Percentiles rank a stretch among this genome's conserved stretches.
These are phyloP conservation scores for Puntigrus tetrazona DNA, from an alignment of 2,113 vertebrate genomes.

Conservation along the genomic window DNA sequence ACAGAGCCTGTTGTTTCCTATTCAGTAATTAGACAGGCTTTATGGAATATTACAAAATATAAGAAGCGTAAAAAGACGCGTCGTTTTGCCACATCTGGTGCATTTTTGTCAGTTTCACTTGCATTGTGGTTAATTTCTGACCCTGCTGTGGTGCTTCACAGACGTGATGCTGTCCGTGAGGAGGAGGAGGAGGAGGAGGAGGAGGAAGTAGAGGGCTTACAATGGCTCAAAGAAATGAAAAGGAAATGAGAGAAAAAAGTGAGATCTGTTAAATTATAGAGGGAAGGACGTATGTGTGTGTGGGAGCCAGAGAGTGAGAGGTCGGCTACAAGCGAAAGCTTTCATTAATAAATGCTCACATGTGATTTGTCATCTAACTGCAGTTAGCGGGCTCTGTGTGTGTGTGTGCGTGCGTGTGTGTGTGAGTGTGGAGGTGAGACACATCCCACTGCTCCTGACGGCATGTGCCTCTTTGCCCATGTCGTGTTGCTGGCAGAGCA, in stretches of 20 bases:
- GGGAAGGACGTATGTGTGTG: constrained; percentile 1
- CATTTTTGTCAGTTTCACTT: not conserved
- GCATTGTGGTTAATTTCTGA: not conserved
- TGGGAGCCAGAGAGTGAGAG: constrained; percentile 23
- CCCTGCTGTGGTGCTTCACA: constrained; percentile 8
- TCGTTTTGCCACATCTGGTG: not conserved
- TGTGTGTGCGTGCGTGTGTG: constrained; percentile 30
- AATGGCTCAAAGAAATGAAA: not conserved
- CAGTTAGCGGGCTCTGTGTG: constrained; percentile 1
- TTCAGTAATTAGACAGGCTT: not conserved
- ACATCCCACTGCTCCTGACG: constrained; percentile 10
- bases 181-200: constrained; percentile 59
- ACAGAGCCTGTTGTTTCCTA: not conserved
- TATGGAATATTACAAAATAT: not conserved
- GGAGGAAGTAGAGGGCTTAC: constrained; percentile 50
- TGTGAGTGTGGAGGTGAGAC: constrained; percentile 39
- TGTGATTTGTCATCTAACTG: constrained; percentile 11
- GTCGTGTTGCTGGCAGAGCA: constrained; percentile 42
- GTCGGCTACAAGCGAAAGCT: not conserved
- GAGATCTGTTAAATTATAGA: not conserved
- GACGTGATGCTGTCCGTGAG: constrained; percentile 11
- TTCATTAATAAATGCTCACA: constrained; percentile 35
- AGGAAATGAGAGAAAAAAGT: constrained; percentile 55
- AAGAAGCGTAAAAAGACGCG: not conserved
- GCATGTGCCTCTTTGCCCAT: constrained; percentile 32